These are phyloP conservation scores for Tholera decimalis DNA, from an alignment of 2,888 invertebrate species.

Conservation along the genomic window DNA sequence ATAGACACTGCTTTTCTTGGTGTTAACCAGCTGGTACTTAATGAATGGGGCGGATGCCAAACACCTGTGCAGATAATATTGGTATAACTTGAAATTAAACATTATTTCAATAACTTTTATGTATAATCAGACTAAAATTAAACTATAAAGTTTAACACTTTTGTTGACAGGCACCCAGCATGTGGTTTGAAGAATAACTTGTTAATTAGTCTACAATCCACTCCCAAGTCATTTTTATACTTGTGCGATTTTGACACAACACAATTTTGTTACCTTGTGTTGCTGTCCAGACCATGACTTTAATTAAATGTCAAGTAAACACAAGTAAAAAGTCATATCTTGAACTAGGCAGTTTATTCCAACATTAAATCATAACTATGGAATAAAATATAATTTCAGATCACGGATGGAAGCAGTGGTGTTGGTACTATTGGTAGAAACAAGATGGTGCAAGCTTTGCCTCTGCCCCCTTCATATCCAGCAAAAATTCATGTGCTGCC, in stretches of 20 bases:
- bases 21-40: slow-evolving; percentile 94
- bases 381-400: slow-evolving; percentile 63
- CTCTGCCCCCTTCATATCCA: slow-evolving; percentile 95
- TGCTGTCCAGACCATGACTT: no score
- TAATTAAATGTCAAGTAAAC: no score
- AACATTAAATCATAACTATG: background rate
- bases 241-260: no score
- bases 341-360: no score
- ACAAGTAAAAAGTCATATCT: no score
- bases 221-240: no score
- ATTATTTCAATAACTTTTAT: slow-evolving; percentile 6
- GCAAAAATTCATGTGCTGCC: slow-evolving; percentile 95
- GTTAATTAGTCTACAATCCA: no score
- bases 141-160: no score
- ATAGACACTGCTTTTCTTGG: slow-evolving; percentile 95
- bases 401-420: slow-evolving; percentile 88
- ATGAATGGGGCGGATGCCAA: slow-evolving; percentile 98
- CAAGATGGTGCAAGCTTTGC: slow-evolving; percentile 90
- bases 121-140: no score
- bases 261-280: slow-evolving; percentile 1
- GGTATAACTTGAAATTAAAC: slow-evolving; percentile 69
- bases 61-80: slow-evolving; percentile 94
- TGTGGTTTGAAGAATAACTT: no score
- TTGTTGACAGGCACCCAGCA: no score
- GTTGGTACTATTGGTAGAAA: slow-evolving; percentile 83